A percentile compares a stretch with the other conserved stretches of the same genome.
Evolutionary conservation across 2,113 vertebrate genomes (phyloP).

Genomic region (Cervus canadensis): DNA sequence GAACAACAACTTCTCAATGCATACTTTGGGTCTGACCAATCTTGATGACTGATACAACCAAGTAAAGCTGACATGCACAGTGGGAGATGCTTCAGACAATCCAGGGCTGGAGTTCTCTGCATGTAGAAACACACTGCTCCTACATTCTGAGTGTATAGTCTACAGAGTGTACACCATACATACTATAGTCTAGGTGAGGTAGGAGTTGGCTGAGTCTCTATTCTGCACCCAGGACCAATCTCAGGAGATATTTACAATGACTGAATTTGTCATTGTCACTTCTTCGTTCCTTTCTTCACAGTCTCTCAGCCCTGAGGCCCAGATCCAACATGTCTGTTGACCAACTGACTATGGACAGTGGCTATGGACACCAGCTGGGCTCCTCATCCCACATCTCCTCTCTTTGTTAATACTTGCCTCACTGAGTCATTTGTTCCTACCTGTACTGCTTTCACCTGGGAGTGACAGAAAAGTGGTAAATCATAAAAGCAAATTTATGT

Average conservation of each 20-base stretch:
- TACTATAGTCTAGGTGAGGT: neutral
- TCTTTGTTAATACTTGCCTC: neutral
- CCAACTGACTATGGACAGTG: neutral
- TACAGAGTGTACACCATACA: accelerated
- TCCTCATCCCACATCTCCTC: neutral
- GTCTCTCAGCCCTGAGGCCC: neutral
- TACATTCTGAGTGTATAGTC: neutral
- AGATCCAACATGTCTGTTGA: neutral
- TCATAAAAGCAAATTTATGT: neutral
- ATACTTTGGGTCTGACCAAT: neutral
- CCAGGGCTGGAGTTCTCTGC: neutral
- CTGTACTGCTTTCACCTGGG: neutral
- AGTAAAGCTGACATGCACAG: neutral
- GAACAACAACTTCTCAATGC: neutral
- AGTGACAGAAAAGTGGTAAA: neutral
- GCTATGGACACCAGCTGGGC: accelerated
- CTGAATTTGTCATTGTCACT: neutral
- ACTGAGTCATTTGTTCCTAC: neutral
- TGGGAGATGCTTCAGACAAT: neutral
- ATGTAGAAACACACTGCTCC: neutral
- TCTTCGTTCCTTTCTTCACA: neutral
- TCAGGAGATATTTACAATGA: neutral
- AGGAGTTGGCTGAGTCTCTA: neutral
- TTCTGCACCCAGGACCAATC: neutral
- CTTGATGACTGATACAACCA: neutral